These are phyloP conservation scores for Coilia nasus DNA, from an alignment of 2,797 vertebrate genomes.

Conservation along the genomic window DNA sequence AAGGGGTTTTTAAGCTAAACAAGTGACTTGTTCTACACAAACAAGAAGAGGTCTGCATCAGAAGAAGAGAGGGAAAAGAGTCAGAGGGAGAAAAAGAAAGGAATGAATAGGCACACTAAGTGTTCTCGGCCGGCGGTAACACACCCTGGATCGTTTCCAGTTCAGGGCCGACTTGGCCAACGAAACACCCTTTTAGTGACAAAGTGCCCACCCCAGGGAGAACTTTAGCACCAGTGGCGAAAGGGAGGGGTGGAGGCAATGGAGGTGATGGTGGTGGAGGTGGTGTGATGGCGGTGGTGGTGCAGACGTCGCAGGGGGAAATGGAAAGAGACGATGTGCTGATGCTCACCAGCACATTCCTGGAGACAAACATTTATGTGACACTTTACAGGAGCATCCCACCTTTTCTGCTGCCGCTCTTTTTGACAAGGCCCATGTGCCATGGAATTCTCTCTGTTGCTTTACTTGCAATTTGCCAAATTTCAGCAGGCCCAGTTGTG, in stretches of 20 bases:
- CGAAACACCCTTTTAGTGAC: slow-evolving; percentile 41
- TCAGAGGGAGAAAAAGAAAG: neutral
- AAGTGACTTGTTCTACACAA: slow-evolving; percentile 29
- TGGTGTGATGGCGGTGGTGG: slow-evolving; percentile 49
- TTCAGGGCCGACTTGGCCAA: slow-evolving; percentile 17
- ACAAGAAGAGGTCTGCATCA: slow-evolving; percentile 24
- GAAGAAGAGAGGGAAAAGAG: neutral
- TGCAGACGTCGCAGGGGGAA: no score
- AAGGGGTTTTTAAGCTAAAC: slow-evolving; percentile 23
- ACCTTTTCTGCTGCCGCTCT: slow-evolving; percentile 35
- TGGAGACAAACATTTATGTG: slow-evolving; percentile 74
- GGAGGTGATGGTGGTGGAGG: slow-evolving; percentile 8
- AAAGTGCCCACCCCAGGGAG: slow-evolving; percentile 40
- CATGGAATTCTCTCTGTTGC: slow-evolving; percentile 13
- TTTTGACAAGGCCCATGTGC: slow-evolving; percentile 69
- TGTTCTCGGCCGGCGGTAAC: neutral
- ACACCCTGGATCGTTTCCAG: slow-evolving; percentile 18
- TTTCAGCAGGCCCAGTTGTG: slow-evolving; percentile 46
- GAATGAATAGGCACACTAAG: neutral
- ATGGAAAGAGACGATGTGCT: slow-evolving; percentile 67
- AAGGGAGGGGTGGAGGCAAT: neutral
- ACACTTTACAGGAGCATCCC: slow-evolving; percentile 74
- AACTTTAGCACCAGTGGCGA: slow-evolving; percentile 42
- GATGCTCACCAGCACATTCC: slow-evolving; percentile 77
- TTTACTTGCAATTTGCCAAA: slow-evolving; percentile 24